Percentiles rank a stretch among this genome's conserved stretches.
Conservation (phyloP, 1,140 invertebrate species). For the Listronotus oregonensis region DNA sequence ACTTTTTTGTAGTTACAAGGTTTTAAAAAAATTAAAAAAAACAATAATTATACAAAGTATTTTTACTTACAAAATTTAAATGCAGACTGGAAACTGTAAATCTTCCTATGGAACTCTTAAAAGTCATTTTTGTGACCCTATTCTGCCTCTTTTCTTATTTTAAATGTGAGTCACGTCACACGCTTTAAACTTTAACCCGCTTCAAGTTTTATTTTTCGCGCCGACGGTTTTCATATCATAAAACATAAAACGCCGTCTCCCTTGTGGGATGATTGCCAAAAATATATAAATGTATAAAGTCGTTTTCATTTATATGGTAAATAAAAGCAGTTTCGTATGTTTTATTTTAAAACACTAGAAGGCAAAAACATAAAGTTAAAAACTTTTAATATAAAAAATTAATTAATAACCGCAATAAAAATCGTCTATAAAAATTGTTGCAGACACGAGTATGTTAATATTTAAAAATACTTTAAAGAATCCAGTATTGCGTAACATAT, state of each 20-base stretch:
- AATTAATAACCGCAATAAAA: too few relatives aligned
- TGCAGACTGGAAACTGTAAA: constrained; percentile 8
- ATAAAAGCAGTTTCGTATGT: background rate
- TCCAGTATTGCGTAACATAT: too few relatives aligned
- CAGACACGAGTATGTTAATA: too few relatives aligned
- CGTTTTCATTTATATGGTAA: constrained; percentile 27
- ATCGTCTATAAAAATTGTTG: too few relatives aligned
- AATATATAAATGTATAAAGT: constrained; percentile 25
- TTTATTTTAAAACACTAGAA: too few relatives aligned
- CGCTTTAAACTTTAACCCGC: constrained; percentile 33
- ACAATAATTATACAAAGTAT: too few relatives aligned
- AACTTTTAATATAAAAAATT: constrained; percentile 41
- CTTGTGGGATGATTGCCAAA: constrained; percentile 26
- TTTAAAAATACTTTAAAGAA: too few relatives aligned
- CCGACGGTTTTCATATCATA: constrained; percentile 28
- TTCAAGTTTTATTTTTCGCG: constrained; percentile 30
- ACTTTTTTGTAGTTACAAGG: too few relatives aligned
- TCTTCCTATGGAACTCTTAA: constrained; percentile 20
- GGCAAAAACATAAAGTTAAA: constrained; percentile 19
- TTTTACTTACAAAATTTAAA: background rate
- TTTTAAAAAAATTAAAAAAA: too few relatives aligned
- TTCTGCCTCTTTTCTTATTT: constrained; percentile 16
- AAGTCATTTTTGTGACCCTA: constrained; percentile 14
- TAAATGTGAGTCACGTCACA: constrained; percentile 25
- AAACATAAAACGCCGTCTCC: constrained; percentile 24